Base-by-base conservation (phyloP, 2,888 invertebrate genomes). In the Cheilosia variabilis region DNA sequence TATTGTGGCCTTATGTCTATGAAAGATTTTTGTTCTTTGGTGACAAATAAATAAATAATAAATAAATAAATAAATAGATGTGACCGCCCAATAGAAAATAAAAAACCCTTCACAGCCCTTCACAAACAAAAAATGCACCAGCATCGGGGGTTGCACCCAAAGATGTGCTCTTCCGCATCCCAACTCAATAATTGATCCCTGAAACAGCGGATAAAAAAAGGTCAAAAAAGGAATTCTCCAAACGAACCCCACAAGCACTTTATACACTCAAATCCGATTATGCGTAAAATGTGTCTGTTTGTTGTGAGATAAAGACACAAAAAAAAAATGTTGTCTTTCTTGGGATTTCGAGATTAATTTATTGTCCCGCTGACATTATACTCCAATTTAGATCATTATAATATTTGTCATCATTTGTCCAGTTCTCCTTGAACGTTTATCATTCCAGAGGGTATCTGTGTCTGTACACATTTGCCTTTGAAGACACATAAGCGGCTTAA, bases 351-450 rank as follows among this genome's bases (percentile, higher is more conserved):
- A 65, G 73, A 79, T 79, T 69, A 65, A 71, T 77, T 71, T 77
- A 77, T 66, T 84, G 84, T 79, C 79, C 69, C 79, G 62, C 41
- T 79, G 75, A 84, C 84, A 84, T 71, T 75, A 17, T 65, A 58
- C 68, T 73, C 68, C 60, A 79, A 69, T 84, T 43, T 75, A 69
- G 69, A 69, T 47, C 79, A 84, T 79, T 69, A 47, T 37, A 73
- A 73, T 62, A 62, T 72, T 73, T 69, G 68, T 84, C 73, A 45
- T 79, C 73, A 68, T 83, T 78, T 78, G 78, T 82, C 71, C 62
- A 57, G 22, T 55, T 13, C 47, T 22, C n/a, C n/a, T 24, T 13
- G 37, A 34, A n/a, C 34, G 3, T 65, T 47, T 22, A n/a, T 45
- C 62, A 19, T 45, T 45, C 10, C 15, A 17, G 47, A 45, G n/a